These are phyloP conservation scores for Phlogophora meticulosa DNA, from an alignment of 2,888 invertebrate genomes.

Conservation along the genomic window DNA sequence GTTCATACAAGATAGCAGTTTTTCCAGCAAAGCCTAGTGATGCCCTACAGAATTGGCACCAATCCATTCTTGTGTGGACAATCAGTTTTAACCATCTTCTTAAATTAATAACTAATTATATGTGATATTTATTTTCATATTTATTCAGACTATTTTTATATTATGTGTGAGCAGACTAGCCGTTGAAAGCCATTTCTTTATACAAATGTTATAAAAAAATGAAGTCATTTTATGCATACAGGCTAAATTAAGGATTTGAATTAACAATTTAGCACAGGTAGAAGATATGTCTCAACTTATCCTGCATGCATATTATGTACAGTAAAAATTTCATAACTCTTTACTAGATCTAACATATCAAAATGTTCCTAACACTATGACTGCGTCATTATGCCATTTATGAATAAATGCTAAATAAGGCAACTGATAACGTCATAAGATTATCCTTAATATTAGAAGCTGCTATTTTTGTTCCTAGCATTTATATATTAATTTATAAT, in stretches of 20 bases:
- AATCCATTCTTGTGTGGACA: slow-evolving; percentile 17
- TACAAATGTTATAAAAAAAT: slow-evolving; percentile 53
- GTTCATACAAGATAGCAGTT: neutral
- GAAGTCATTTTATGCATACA: slow-evolving; percentile 48
- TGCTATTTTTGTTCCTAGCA: slow-evolving; percentile 63
- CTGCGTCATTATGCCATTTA: slow-evolving; percentile 60
- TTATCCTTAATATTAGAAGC: slow-evolving; percentile 63
- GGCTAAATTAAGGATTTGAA: slow-evolving; percentile 22
- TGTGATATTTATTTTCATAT: slow-evolving; percentile 37
- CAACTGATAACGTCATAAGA: slow-evolving; percentile 66
- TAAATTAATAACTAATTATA: slow-evolving; percentile 28
- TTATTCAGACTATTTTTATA: slow-evolving; percentile 53
- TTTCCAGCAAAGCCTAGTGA: neutral
- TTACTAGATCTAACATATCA: slow-evolving; percentile 44
- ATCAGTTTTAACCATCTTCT: slow-evolving; percentile 21
- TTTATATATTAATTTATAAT: slow-evolving; percentile 65
- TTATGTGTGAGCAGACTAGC: slow-evolving; percentile 38
- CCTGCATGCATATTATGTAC: slow-evolving; percentile 45
- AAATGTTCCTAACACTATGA: slow-evolving; percentile 53
- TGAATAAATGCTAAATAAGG: slow-evolving; percentile 68
- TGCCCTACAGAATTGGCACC: slow-evolving; percentile 1
- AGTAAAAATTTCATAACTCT: slow-evolving; percentile 43
- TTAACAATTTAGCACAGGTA: slow-evolving; percentile 1
- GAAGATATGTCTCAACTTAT: slow-evolving; percentile 1
- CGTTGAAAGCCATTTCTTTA: slow-evolving; percentile 40